Evolutionary conservation across 2,888 invertebrate species (phyloP).

Genomic region (Ichneumoninae sp.): DNA sequence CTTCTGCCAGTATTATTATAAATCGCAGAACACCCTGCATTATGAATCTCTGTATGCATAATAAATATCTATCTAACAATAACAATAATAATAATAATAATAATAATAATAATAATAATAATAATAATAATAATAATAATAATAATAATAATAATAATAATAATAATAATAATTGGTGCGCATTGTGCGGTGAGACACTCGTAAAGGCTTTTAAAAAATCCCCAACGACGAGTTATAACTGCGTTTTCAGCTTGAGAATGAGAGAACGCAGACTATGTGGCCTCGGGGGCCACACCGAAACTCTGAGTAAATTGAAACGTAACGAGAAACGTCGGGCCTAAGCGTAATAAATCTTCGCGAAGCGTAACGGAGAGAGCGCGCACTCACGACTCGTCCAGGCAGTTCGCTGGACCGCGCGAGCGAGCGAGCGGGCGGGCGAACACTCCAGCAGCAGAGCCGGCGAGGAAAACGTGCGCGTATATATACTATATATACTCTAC

Average conservation of each 20-base stretch:
- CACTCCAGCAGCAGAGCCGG: not conserved
- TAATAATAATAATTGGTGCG: not conserved
- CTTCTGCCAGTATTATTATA: too few species aligned
- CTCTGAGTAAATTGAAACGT: constrained; percentile 63
- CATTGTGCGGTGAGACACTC: constrained; percentile 25
- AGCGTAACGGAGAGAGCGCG: constrained; percentile 43
- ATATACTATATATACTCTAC: not conserved
- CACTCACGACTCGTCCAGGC: constrained; percentile 31
- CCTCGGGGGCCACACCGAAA: constrained; percentile 44
- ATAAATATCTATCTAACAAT: too few species aligned
- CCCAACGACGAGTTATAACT: constrained; percentile 7
- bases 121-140: too few species aligned
- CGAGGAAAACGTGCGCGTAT: constrained; percentile 9
- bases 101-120: too few species aligned
- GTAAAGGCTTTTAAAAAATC: not conserved
- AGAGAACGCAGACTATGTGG: constrained; percentile 32
- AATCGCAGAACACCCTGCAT: too few species aligned
- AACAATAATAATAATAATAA: too few species aligned
- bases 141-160: too few species aligned
- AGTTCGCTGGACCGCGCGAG: constrained; percentile 25
- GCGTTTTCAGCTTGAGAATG: constrained; percentile 1
- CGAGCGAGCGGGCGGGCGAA: not conserved
- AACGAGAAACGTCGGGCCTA: constrained; percentile 63
- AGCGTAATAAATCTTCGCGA: constrained; percentile 62
- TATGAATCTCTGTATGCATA: too few species aligned